Percentiles rank a stretch among this genome's conserved stretches.
These are phyloP conservation scores for Diploptera punctata DNA, from an alignment of 2,888 invertebrate genomes.

Conservation along the genomic window DNA sequence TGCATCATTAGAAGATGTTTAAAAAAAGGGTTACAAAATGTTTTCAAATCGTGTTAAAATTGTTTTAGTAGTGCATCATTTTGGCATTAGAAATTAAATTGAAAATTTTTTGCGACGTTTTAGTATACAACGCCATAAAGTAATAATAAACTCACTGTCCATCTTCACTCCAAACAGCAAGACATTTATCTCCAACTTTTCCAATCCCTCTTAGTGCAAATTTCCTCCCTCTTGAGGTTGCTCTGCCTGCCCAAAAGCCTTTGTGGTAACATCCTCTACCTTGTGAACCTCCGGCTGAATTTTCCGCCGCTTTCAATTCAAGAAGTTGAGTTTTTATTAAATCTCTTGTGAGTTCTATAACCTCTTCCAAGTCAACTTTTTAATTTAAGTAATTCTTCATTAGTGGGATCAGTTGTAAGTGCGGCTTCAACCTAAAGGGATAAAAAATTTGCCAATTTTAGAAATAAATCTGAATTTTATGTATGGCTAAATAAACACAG, in stretches of 20 bases:
- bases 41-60: no score
- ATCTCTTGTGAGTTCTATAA: slow-evolving; percentile 90
- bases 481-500: background rate
- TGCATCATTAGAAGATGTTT: no score
- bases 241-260: slow-evolving; percentile 71
- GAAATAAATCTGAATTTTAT: no score
- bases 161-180: slow-evolving; percentile 93
- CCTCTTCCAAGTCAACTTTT: slow-evolving; percentile 94
- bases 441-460: background rate
- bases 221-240: slow-evolving; percentile 55
- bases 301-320: slow-evolving; percentile 41
- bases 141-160: slow-evolving; percentile 80
- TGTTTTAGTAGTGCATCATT: no score
- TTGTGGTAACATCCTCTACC: slow-evolving; percentile 72
- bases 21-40: no score
- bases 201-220: slow-evolving; percentile 69
- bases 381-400: slow-evolving; percentile 91
- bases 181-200: slow-evolving; percentile 90
- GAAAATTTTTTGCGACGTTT: no score
- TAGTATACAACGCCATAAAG: no score
- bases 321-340: slow-evolving; percentile 82
- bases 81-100: no score
- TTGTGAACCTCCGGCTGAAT: slow-evolving; percentile 54
- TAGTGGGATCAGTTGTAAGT: slow-evolving; percentile 87
- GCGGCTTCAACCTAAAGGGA: slow-evolving; percentile 96